Evolutionary conservation across 2,797 vertebrate genomes (phyloP).

Genomic region (Carcharodon carcharias): DNA sequence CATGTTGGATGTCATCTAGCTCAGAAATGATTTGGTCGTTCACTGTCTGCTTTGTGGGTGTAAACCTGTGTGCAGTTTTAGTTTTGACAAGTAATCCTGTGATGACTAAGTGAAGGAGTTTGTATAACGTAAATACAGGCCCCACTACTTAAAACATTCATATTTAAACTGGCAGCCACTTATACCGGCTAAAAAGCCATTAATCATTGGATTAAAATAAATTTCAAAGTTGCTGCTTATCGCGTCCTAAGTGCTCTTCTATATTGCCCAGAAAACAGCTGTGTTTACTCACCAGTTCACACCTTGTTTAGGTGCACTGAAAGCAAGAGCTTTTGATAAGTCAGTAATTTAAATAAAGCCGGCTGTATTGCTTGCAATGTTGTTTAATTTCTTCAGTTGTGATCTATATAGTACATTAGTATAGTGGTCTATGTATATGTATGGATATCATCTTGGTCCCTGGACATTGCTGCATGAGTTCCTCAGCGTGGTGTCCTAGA

Average conservation of each 20-base stretch:
- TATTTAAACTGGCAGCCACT: neutral
- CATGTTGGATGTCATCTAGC: neutral
- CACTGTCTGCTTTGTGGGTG: neutral
- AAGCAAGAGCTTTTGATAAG: neutral
- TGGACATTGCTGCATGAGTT: neutral
- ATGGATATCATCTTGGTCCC: neutral
- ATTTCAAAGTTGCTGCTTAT: neutral
- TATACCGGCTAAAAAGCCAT: neutral
- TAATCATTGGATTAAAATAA: neutral
- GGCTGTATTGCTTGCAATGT: neutral
- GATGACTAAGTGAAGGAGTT: neutral
- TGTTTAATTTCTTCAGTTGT: neutral
- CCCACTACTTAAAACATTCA: neutral
- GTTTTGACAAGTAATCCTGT: neutral
- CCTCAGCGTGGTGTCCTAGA: neutral
- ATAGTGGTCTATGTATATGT: neutral
- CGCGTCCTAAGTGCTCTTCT: neutral
- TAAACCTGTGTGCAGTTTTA: neutral
- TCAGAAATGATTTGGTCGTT: neutral
- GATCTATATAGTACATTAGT: neutral
- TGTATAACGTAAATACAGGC: neutral
- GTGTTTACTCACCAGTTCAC: neutral
- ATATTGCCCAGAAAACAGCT: neutral
- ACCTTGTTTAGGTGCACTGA: neutral
- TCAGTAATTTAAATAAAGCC: neutral